Conservation (phyloP, 2,113 vertebrate species). For the Pyxicephalus adspersus region DNA sequence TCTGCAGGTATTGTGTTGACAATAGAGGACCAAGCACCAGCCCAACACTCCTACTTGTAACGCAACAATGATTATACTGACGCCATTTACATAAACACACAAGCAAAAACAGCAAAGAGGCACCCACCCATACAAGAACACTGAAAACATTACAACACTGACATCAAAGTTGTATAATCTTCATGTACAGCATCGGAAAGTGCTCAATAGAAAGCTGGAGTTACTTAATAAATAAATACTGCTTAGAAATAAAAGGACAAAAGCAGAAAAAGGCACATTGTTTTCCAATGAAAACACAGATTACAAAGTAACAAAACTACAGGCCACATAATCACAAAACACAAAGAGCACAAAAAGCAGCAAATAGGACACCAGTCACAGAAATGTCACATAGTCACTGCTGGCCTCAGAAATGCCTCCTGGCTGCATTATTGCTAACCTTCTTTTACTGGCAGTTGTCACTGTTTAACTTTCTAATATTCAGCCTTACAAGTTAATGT, state of each 20-base stretch:
- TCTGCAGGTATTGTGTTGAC: background rate
- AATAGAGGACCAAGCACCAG: background rate
- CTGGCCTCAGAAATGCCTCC: conserved; percentile 46
- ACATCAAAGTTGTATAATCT: conserved; percentile 20
- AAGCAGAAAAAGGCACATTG: background rate
- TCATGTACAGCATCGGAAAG: background rate
- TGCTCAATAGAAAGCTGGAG: background rate
- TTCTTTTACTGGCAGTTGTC: background rate
- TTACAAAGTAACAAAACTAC: conserved; percentile 8
- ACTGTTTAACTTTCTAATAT: too few species aligned
- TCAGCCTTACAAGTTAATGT: too few species aligned
- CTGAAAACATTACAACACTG: background rate
- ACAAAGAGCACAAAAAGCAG: conserved; percentile 27
- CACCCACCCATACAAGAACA: background rate
- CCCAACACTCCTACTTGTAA: background rate
- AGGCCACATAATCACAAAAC: conserved; percentile 17
- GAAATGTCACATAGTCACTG: conserved; percentile 40
- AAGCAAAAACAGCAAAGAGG: background rate
- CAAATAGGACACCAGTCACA: conserved; percentile 9
- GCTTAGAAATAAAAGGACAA: background rate
- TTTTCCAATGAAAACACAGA: conserved; percentile 2
- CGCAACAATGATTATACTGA: background rate
- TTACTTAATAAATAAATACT: background rate
- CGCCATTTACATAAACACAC: background rate
- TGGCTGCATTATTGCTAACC: background rate